These are phyloP conservation scores for Tetrapedia diversipes DNA, from an alignment of 2,888 invertebrate genomes.

Conservation along the genomic window DNA sequence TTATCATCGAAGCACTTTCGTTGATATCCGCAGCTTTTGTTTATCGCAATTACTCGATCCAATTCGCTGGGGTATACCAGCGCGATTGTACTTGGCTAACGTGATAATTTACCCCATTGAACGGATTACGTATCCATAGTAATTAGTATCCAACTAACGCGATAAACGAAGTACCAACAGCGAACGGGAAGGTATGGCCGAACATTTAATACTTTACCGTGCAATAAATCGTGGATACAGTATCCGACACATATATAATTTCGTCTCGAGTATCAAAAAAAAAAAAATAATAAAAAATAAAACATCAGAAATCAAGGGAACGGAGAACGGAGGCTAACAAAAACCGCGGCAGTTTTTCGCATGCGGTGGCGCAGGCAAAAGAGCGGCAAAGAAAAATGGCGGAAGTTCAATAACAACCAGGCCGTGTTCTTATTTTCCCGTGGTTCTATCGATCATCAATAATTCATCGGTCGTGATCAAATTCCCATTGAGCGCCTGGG, in stretches of 20 bases:
- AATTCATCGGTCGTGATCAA: slow-evolving; percentile 50
- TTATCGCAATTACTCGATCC: not conserved
- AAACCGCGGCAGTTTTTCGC: slow-evolving; percentile 1
- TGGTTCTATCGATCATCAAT: slow-evolving; percentile 42
- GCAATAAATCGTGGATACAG: too few relatives aligned
- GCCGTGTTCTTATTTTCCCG: slow-evolving; percentile 29
- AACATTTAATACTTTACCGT: too few relatives aligned
- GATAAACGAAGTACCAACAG: not conserved
- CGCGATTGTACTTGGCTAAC: not conserved
- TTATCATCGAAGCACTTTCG: not conserved
- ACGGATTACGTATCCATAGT: too few relatives aligned
- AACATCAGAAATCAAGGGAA: not conserved
- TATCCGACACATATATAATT: too few relatives aligned
- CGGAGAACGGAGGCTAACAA: not conserved
- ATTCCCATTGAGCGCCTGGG: slow-evolving; percentile 33
- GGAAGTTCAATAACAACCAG: slow-evolving; percentile 32
- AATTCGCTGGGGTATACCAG: not conserved
- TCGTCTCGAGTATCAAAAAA: not conserved
- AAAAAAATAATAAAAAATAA: not conserved
- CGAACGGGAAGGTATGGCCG: too few relatives aligned
- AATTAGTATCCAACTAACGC: not conserved
- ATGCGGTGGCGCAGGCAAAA: not conserved
- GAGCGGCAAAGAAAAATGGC: slow-evolving; percentile 7
- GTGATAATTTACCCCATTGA: not conserved
- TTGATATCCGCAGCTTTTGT: not conserved